Evolutionary conservation across 2,888 invertebrate species (phyloP), one percentile per base, ranked within the genome.

Genomic region (Synanthedon formicaeformis): DNA sequence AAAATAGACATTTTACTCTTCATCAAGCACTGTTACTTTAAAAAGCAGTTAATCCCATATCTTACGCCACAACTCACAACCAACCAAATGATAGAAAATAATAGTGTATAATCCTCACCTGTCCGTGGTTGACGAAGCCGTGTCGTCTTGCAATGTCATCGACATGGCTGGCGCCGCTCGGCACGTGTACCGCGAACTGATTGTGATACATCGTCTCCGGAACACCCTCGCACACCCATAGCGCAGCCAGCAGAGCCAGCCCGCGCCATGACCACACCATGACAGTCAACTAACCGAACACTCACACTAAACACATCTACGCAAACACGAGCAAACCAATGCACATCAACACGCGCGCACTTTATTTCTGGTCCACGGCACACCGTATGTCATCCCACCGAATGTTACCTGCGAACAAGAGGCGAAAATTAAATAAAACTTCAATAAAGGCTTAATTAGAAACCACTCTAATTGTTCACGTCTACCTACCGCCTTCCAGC

Each of bases 141-240:
- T 97, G 93, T 78, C 93, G 93, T 59, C 78, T 81, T 51, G 97
- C 97, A 64, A 98, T 91, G 57, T 81, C 86, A 70, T 93, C 91
- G 50, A 96, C 97, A 56, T 90, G 90, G n/a, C 89, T 88, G 52
- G 88, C 78, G 14, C 93, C 92, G 49, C 90, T 92, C 18, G 94
- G 93, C 73, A 98, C 92, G 75, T 94, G 92, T 51, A 96, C 93
- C 51, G 97, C 97, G 73, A 95, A 95, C 75, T 95, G 91, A 80
- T 95, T 94, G 81, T 91, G 91, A 81, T 92, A 95, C 68, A 93
- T 89, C 48, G 71, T 58, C 62, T 78, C 75, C 55, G 75, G 78
- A 27, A 72, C 61, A 57, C 70, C 68, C 70, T 68, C 71, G 74
- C 81, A 71, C 59, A 53, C 65, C 60, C 57, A 72, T 69, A 78